Evolutionary conservation across 2,888 invertebrate genomes (phyloP).

Genomic region (Apodemia duryi): DNA sequence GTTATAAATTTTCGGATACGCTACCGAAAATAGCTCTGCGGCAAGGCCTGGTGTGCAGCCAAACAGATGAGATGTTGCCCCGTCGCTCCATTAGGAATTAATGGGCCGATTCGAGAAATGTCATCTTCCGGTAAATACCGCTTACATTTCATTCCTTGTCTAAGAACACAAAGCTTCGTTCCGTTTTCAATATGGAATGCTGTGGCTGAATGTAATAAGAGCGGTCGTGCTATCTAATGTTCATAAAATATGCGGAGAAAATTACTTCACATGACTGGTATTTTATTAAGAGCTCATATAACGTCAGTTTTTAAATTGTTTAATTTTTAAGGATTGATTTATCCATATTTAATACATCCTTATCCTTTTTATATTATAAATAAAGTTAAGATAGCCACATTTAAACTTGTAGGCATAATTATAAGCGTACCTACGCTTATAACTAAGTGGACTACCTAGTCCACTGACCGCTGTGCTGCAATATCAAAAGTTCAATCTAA

Average conservation of each 20-base stretch:
- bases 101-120: conserved; percentile 75
- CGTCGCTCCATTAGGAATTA: conserved; percentile 74
- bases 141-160: conserved; percentile 57
- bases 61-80: conserved; percentile 75
- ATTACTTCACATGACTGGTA: not conserved
- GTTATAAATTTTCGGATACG: conserved; percentile 72
- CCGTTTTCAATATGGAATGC: conserved; percentile 18
- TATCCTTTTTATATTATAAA: no score
- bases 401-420: no score
- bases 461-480: no score
- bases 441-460: no score
- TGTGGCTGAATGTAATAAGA: conserved; percentile 34
- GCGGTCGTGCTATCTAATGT: conserved; percentile 39
- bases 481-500: no score
- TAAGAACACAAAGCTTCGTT: conserved; percentile 33
- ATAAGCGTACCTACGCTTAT: no score
- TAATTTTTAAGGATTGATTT: not conserved
- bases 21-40: conserved; percentile 71
- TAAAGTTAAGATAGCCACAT: no score
- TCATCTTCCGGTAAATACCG: conserved; percentile 73
- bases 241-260: conserved; percentile 16
- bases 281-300: not conserved
- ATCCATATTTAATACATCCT: not conserved
- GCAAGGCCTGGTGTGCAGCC: conserved; percentile 66
- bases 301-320: not conserved